Percentiles rank a stretch among this genome's conserved stretches.
Evolutionary conservation across 2,113 vertebrate species (phyloP).

Genomic region (Ceratotherium simum): DNA sequence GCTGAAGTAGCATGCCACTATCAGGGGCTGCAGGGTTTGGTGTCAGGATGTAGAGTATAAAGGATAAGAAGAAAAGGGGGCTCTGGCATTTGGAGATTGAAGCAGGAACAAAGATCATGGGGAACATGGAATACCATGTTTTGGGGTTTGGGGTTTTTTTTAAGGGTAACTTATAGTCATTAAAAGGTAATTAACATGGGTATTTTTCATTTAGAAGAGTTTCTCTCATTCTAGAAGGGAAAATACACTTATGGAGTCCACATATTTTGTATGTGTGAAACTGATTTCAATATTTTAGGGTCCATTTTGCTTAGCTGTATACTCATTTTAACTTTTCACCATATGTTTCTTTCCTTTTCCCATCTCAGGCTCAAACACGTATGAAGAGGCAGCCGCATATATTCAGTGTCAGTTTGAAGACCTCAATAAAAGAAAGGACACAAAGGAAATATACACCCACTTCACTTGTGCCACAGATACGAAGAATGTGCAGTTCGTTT

Average conservation of each 20-base stretch:
- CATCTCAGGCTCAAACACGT: conserved; percentile 95
- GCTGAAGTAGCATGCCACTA: background rate
- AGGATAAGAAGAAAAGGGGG: background rate
- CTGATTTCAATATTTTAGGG: background rate
- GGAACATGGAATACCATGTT: background rate
- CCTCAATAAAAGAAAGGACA: conserved; percentile 99
- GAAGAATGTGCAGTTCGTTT: conserved; percentile 99
- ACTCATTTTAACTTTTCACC: background rate
- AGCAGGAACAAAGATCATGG: background rate
- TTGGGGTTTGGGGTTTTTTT: background rate
- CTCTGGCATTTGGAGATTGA: background rate
- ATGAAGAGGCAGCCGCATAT: conserved; percentile 98
- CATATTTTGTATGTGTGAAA: background rate
- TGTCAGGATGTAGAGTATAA: no score
- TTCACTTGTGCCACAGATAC: conserved; percentile 99
- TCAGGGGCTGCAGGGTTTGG: background rate
- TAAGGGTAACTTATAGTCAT: background rate
- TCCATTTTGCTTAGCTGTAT: background rate
- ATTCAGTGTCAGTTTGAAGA: conserved; percentile 99
- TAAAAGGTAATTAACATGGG: background rate
- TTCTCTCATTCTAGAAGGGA: background rate
- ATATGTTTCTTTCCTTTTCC: conserved; percentile 51
- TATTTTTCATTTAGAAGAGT: conserved; percentile 25
- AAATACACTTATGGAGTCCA: background rate
- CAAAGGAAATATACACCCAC: conserved; percentile 99